Conservation (phyloP, 1,140 invertebrate species). For the Zaprionus davidi region DNA sequence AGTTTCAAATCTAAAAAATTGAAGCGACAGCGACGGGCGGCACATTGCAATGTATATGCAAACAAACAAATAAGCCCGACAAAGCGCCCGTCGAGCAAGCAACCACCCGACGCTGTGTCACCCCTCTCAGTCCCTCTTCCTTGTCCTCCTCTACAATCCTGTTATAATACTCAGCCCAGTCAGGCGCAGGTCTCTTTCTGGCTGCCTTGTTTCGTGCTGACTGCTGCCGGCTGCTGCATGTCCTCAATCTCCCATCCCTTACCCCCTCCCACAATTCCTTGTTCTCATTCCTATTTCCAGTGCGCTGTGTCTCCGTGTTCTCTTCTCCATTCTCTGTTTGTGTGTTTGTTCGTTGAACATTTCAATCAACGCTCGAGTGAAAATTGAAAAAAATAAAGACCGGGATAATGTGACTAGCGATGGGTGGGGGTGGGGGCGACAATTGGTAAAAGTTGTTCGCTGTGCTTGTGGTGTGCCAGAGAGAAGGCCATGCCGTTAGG, state of each 20-base stretch:
- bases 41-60: conserved; percentile 80
- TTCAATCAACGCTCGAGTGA: conserved; percentile 81
- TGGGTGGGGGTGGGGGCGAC: not conserved
- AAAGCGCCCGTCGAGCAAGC: conserved; percentile 32
- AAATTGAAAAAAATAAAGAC: conserved; percentile 78
- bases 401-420: conserved; percentile 69
- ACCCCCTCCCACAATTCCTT: conserved; percentile 1
- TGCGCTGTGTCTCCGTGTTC: not conserved
- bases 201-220: conserved; percentile 23
- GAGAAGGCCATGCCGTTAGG: not conserved
- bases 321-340: conserved; percentile 9
- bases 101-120: conserved; percentile 35
- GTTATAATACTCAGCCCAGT: conserved; percentile 21
- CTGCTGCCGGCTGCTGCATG: conserved; percentile 50
- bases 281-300: not conserved
- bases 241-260: conserved; percentile 32
- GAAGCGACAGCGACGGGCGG: conserved; percentile 36
- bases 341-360: conserved; percentile 69
- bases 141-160: conserved; percentile 1
- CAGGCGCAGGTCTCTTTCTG: conserved; percentile 34
- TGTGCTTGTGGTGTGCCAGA: conserved; percentile 10
- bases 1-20: conserved; percentile 73
- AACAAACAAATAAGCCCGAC: conserved; percentile 73
- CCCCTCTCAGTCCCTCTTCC: not conserved
- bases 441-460: conserved; percentile 19